Conservation (phyloP, 2,888 invertebrate species). For the Sarcophaga variegata region DNA sequence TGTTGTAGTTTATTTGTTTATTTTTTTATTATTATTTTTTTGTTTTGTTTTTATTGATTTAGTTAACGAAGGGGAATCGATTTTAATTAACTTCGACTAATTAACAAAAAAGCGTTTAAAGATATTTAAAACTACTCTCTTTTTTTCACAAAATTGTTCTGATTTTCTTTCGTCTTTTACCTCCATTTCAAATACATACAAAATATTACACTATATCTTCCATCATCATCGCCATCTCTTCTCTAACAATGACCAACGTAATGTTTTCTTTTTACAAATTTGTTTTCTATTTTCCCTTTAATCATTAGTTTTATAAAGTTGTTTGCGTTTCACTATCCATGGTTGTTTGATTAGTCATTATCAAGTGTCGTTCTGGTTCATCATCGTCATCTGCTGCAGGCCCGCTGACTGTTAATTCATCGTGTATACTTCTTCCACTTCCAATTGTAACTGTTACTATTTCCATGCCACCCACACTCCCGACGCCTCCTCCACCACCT, state of each 20-base stretch:
- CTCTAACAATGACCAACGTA: slow-evolving; percentile 36
- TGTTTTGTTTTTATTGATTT: slow-evolving; percentile 29
- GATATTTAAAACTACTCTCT: slow-evolving; percentile 52
- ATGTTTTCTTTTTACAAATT: slow-evolving; percentile 36
- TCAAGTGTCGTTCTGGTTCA: slow-evolving; percentile 47
- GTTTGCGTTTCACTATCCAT: slow-evolving; percentile 68
- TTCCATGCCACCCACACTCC: slow-evolving; percentile 18
- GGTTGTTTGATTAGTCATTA: slow-evolving; percentile 55
- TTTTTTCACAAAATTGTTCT: slow-evolving; percentile 11
- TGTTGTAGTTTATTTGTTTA: slow-evolving; percentile 58
- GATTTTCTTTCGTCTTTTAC: slow-evolving; percentile 1
- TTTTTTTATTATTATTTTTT: background rate
- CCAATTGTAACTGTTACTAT: slow-evolving; percentile 37
- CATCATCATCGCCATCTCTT: background rate
- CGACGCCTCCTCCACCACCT: slow-evolving; percentile 23
- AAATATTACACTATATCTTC: slow-evolving; percentile 41
- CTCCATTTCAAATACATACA: slow-evolving; percentile 9
- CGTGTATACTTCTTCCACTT: background rate
- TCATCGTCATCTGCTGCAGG: slow-evolving; percentile 9
- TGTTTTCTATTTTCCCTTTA: slow-evolving; percentile 45
- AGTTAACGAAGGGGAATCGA: slow-evolving; percentile 46
- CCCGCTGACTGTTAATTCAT: background rate
- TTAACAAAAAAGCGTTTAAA: slow-evolving; percentile 65
- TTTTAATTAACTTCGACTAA: slow-evolving; percentile 57
- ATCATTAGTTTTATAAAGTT: slow-evolving; percentile 54